Evolutionary conservation across 2,888 invertebrate species (phyloP), one percentile per base, ranked within the genome.

Genomic region (Cosmorhoe ocellata): DNA sequence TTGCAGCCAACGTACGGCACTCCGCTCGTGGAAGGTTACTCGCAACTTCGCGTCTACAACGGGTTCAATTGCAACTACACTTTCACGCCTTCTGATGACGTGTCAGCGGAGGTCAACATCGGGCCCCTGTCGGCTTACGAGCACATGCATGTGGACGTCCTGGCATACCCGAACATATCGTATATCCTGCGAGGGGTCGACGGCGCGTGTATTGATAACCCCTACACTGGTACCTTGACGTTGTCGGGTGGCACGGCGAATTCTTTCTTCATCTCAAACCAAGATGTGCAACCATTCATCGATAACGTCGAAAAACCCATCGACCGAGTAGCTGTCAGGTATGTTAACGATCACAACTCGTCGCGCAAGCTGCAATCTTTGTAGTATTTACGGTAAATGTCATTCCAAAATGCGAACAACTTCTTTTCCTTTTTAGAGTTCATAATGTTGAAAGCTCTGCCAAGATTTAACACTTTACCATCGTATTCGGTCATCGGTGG

Each of bases 41-140:
- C 92, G 0, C 95, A 96, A 65, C 59, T 96, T 11, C 89, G 95
- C 58, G 79, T 96, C 3, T 96, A 94, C 77, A 96, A 96, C 61
- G 93, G 93, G 3, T 89, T 90, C 65, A 81, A 91, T 24, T 94
- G 94, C 64, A 81, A 87, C 49, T 89, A 92, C 51, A 80, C 83
- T 0, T 73, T 92, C 12, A 69, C 51, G 44, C 63, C 62, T 10
- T 61, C 56, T 2, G 61, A 67, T 1, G 76, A 77, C 41, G 56
- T 31, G 2, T 66, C 69, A 2, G 49, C 49, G 4, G 48, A 61
- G n/a, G 42, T 64, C 26, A 39, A 57, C 9, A 74, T 82, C 18
- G 74, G 66, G 3, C 76, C 91, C 0, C 64, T 92, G 26, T 78
- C 79, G 2, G 74, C 76, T 33, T 91, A 91, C 64, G 86, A 92